These are phyloP conservation scores for Gymnoscopelus braueri DNA, from an alignment of 2,797 vertebrate genomes.

Conservation along the genomic window DNA sequence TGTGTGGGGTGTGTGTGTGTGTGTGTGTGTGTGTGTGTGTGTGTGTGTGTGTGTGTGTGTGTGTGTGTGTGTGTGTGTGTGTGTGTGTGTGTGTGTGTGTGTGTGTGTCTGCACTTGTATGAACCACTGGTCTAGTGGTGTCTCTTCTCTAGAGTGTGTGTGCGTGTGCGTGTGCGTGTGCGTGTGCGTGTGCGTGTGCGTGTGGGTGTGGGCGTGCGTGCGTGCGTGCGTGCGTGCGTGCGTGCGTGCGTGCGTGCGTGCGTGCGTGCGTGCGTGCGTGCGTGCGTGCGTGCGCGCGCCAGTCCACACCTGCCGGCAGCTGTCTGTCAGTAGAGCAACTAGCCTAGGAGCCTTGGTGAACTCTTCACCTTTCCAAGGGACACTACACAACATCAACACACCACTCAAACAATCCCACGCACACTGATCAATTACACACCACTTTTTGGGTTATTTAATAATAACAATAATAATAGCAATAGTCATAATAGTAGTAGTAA, in stretches of 20 bases:
- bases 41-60: slow-evolving; percentile 10
- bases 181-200: background rate
- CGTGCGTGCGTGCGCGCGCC: background rate
- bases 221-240: background rate
- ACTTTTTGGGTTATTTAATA: background rate
- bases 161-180: background rate
- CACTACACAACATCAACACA: background rate
- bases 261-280: background rate
- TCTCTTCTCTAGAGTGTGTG: background rate
- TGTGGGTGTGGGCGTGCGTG: background rate
- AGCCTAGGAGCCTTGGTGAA: slow-evolving; percentile 62
- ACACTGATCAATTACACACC: background rate
- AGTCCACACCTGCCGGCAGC: slow-evolving; percentile 63
- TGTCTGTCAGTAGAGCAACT: slow-evolving; percentile 65
- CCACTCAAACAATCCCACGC: background rate
- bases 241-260: background rate
- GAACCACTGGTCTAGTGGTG: too few relatives aligned
- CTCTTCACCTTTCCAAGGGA: slow-evolving; percentile 76
- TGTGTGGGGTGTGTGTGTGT: background rate
- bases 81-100: background rate
- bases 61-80: background rate
- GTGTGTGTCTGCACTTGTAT: too few relatives aligned
- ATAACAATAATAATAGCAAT: too few relatives aligned
- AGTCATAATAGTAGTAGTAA: too few relatives aligned
- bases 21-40: background rate